These are phyloP conservation scores for Drosophila niveifrons DNA, from an alignment of 2,888 invertebrate species.

Conservation along the genomic window DNA sequence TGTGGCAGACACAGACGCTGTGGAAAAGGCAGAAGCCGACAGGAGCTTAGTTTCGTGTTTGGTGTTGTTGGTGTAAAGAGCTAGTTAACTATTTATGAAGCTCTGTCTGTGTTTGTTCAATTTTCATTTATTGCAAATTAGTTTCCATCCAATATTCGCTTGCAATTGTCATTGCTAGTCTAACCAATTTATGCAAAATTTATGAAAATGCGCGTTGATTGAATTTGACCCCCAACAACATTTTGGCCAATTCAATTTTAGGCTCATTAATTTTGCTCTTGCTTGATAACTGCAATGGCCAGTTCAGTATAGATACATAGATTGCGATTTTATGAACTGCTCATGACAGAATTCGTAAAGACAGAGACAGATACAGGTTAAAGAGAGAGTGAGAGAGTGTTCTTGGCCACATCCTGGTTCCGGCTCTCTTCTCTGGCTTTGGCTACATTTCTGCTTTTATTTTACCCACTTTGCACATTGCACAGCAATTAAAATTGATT, in stretches of 20 bases:
- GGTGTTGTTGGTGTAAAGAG: conserved; percentile 43
- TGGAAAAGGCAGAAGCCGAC: neutral
- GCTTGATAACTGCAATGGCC: conserved; percentile 36
- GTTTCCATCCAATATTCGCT: conserved; percentile 52
- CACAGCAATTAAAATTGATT: conserved; percentile 79
- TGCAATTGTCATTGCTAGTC: conserved; percentile 21
- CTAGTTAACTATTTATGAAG: conserved; percentile 57
- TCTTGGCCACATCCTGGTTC: conserved; percentile 34
- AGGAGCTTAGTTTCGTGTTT: conserved; percentile 23
- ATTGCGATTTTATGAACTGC: conserved; percentile 29
- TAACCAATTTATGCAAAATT: conserved; percentile 50
- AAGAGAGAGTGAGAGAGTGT: conserved; percentile 7
- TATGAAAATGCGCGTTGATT: conserved; percentile 71
- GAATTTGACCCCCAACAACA: conserved; percentile 50
- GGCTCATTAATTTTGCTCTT: conserved; percentile 62
- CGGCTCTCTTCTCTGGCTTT: neutral
- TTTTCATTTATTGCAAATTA: conserved; percentile 53
- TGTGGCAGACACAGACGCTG: neutral
- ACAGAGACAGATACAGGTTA: too few relatives aligned
- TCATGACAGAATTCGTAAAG: too few relatives aligned
- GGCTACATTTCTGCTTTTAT: conserved; percentile 43
- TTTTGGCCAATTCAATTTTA: conserved; percentile 62
- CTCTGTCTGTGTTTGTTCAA: conserved; percentile 46
- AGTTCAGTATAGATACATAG: neutral
- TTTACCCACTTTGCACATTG: conserved; percentile 67